A percentile compares a stretch with the other conserved stretches of the same genome.
These are phyloP conservation scores for Aptenodytes patagonicus DNA, from an alignment of 2,113 vertebrate species.

Conservation along the genomic window DNA sequence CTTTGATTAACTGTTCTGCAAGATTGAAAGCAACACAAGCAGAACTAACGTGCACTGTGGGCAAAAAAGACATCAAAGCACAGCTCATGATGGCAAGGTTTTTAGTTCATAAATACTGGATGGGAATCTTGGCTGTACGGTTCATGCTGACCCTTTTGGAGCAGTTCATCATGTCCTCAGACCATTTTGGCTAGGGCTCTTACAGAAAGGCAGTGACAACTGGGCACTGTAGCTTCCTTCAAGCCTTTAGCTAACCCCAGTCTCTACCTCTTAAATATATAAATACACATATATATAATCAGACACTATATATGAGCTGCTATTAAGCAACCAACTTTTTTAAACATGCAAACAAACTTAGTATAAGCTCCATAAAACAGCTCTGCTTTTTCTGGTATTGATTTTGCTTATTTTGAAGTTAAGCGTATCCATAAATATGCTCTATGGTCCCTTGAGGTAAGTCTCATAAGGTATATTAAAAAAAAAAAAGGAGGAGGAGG, in stretches of 20 bases:
- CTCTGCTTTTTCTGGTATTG: slow-evolving; percentile 29
- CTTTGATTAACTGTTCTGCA: slow-evolving; percentile 61
- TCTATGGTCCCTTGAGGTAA: slow-evolving; percentile 37
- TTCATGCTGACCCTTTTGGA: not conserved
- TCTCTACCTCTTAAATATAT: slow-evolving; percentile 21
- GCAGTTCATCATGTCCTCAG: not conserved
- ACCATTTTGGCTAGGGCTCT: not conserved
- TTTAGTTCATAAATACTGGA: not conserved
- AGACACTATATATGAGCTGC: not conserved
- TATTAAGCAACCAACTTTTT: slow-evolving; percentile 13
- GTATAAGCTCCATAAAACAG: slow-evolving; percentile 24
- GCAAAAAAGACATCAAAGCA: slow-evolving; percentile 4
- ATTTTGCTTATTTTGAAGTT: slow-evolving; percentile 62
- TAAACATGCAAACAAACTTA: slow-evolving; percentile 48
- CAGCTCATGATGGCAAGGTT: not conserved
- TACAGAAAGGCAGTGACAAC: not conserved
- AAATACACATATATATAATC: slow-evolving; percentile 15
- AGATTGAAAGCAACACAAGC: slow-evolving; percentile 36
- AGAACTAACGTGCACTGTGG: slow-evolving; percentile 39
- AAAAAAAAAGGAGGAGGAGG: slow-evolving; percentile 1
- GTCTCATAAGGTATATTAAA: slow-evolving; percentile 63
- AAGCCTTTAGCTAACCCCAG: not conserved
- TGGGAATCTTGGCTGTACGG: not conserved
- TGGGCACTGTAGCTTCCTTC: slow-evolving; percentile 40
- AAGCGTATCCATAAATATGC: slow-evolving; percentile 42